Conservation (phyloP, 35 echinoderm and acorn worm genomes). For the Ophioderma brevispina region DNA sequence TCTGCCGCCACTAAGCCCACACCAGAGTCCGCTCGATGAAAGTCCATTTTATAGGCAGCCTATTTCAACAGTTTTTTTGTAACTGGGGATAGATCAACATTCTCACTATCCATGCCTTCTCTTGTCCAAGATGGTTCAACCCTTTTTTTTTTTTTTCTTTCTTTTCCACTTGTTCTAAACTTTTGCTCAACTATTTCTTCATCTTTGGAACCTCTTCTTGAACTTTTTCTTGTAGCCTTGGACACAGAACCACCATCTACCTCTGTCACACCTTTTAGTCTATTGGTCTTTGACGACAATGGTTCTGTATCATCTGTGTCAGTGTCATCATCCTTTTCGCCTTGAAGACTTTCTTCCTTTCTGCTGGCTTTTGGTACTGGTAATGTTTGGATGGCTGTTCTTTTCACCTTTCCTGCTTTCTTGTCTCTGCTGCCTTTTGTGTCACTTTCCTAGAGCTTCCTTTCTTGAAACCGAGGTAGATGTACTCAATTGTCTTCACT, state of each 20-base stretch:
- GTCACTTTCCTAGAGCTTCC: too few relatives aligned
- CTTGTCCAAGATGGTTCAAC: too few relatives aligned
- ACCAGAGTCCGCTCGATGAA: background rate
- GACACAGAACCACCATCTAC: background rate
- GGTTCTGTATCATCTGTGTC: slow-evolving; percentile 36
- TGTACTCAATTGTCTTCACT: background rate
- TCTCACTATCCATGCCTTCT: background rate
- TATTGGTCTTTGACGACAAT: background rate
- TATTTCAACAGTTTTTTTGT: background rate
- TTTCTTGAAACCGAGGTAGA: too few relatives aligned
- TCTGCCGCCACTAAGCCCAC: background rate
- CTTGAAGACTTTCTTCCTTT: background rate
- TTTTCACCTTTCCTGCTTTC: background rate
- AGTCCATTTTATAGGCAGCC: background rate
- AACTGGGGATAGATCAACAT: background rate
- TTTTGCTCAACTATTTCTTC: background rate
- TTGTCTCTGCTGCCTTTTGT: too few relatives aligned
- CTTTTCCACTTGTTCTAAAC: background rate
- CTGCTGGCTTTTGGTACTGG: slow-evolving; percentile 4
- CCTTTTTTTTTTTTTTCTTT: background rate
- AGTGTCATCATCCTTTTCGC: background rate
- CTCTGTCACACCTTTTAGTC: background rate
- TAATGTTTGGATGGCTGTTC: background rate
- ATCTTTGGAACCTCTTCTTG: background rate
- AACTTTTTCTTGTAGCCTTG: background rate